Evolutionary conservation across 2,113 vertebrate genomes (phyloP).

Genomic region (Ictidomys tridecemlineatus): DNA sequence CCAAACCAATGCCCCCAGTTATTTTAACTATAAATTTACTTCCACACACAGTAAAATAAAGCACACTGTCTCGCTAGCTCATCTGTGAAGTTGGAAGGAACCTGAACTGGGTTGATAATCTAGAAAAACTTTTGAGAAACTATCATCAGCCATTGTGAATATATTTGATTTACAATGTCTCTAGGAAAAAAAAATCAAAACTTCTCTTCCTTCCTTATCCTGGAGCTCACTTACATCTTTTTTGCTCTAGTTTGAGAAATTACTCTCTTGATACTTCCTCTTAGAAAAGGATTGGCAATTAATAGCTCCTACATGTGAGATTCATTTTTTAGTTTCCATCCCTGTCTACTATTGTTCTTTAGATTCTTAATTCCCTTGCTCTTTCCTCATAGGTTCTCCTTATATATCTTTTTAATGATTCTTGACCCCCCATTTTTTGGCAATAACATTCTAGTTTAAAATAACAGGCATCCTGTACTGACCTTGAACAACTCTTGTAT

Average conservation of each 20-base stretch:
- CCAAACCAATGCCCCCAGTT: neutral
- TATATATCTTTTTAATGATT: neutral
- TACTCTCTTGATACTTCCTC: neutral
- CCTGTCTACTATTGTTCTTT: neutral
- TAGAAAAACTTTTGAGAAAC: neutral
- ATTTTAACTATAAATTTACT: neutral
- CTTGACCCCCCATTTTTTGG: neutral
- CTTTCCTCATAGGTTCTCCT: neutral
- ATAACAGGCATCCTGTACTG: neutral
- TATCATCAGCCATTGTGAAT: neutral
- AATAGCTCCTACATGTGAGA: neutral
- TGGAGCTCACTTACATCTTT: neutral
- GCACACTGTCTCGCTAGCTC: neutral
- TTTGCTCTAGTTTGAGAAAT: neutral
- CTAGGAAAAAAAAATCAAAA: neutral
- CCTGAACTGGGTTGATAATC: neutral
- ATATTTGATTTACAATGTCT: neutral
- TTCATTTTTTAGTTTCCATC: neutral
- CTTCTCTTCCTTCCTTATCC: neutral
- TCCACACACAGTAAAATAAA: neutral
- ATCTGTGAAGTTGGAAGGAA: neutral
- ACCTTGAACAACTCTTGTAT: fast-evolving
- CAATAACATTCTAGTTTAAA: neutral
- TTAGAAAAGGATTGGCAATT: neutral
- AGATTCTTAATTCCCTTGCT: neutral